phyloP scores from a whole-genome alignment of 2,113 vertebrate genomes.

The Cnemophilus loriae region DNA sequence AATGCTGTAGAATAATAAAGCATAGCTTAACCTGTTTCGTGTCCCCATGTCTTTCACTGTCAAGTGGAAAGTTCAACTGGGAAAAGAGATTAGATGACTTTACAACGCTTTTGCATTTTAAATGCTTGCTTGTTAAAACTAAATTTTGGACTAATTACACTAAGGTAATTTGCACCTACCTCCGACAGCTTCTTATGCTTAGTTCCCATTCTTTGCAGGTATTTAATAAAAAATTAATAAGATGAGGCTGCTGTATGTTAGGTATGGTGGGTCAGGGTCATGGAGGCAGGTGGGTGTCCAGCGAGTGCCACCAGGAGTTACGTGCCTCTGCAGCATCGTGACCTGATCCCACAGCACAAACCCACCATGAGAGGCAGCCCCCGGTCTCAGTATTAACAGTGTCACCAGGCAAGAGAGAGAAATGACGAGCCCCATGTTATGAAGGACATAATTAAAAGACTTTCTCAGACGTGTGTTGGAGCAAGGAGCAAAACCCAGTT shows the following conservation, averaged over 20 bases:
- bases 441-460: background rate
- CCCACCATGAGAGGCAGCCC: accelerated
- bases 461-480: accelerated
- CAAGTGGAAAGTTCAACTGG: background rate
- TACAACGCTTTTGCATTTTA: background rate
- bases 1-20: background rate
- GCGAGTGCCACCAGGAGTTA: background rate
- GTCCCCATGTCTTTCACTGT: background rate
- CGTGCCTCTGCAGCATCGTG: accelerated
- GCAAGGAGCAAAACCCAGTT: background rate
- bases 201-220: background rate
- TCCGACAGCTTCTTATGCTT: background rate
- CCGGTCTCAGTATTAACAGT: background rate
- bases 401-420: background rate
- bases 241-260: background rate
- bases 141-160: background rate
- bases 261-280: background rate
- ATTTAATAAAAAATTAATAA: background rate
- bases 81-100: background rate
- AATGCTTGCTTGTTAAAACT: background rate
- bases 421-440: accelerated
- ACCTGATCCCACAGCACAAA: background rate
- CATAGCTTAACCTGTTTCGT: background rate
- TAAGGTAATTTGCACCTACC: background rate
- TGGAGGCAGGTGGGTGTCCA: background rate